A percentile compares a stretch with the other conserved stretches of the same genome.
Conservation (phyloP, 2,888 invertebrate genomes). For the Diaperis boleti region DNA sequence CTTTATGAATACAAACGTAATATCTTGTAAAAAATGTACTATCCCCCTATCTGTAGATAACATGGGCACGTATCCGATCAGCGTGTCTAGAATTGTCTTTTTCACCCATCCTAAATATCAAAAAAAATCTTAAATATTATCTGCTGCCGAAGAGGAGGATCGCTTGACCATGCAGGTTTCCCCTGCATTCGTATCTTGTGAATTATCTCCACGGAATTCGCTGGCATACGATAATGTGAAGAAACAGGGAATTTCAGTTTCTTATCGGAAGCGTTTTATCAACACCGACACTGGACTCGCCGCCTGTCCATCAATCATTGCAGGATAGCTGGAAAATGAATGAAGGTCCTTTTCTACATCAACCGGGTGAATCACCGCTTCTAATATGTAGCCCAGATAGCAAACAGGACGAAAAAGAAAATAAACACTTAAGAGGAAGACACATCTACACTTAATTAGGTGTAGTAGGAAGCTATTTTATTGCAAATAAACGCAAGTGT, state of each 20-base stretch:
- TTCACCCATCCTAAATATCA: too few species aligned
- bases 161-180: too few species aligned
- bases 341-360: constrained; percentile 30
- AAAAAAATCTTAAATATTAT: too few species aligned
- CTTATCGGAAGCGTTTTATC: constrained; percentile 46
- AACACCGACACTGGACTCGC: constrained; percentile 44
- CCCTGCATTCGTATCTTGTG: not conserved
- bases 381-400: not conserved
- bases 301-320: constrained; percentile 51
- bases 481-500: too few species aligned
- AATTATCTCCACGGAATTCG: constrained; percentile 2
- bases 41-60: not conserved
- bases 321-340: constrained; percentile 32
- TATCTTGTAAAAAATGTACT: constrained; percentile 16
- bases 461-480: too few species aligned
- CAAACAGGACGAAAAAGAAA: not conserved
- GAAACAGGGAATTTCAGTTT: not conserved
- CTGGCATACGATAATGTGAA: not conserved
- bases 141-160: too few species aligned
- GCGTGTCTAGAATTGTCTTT: too few species aligned
- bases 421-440: too few species aligned
- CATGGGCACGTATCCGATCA: not conserved
- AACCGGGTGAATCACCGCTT: constrained; percentile 13
- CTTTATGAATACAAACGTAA: constrained; percentile 18
- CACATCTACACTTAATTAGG: too few species aligned